These are phyloP conservation scores for Atrina japonica DNA, from an alignment of 2,888 invertebrate genomes.

Conservation along the genomic window DNA sequence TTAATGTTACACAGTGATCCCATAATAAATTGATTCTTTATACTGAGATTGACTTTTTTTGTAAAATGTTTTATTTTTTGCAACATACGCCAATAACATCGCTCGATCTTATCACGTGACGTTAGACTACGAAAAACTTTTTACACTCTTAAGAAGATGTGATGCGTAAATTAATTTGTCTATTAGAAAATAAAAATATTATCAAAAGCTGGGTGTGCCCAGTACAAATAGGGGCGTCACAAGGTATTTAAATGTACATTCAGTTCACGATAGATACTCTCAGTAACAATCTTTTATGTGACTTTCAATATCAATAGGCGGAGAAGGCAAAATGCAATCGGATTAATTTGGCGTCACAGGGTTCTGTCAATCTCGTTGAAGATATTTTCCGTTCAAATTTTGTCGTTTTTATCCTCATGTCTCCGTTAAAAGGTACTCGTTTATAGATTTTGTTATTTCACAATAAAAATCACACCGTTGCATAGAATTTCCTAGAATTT, in stretches of 20 bases:
- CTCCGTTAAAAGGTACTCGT: too few relatives aligned
- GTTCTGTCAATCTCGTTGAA: too few relatives aligned
- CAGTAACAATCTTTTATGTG: slow-evolving; percentile 2
- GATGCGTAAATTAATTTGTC: slow-evolving; percentile 14
- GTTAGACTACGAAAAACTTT: too few relatives aligned
- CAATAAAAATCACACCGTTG: too few relatives aligned
- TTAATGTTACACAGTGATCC: slow-evolving; percentile 2
- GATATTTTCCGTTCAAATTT: too few relatives aligned
- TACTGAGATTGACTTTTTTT: slow-evolving; percentile 2
- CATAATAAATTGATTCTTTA: slow-evolving; percentile 7
- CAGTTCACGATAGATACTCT: background rate
- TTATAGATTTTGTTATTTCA: too few relatives aligned
- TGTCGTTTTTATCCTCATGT: too few relatives aligned
- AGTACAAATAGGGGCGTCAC: slow-evolving; percentile 25
- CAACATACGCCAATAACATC: background rate
- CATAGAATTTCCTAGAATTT: too few relatives aligned
- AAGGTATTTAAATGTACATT: slow-evolving; percentile 9
- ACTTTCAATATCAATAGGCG: background rate
- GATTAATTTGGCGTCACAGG: slow-evolving; percentile 11
- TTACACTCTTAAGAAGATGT: background rate
- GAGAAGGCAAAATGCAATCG: background rate
- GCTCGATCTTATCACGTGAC: background rate
- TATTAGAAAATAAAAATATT: slow-evolving; percentile 6
- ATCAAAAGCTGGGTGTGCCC: slow-evolving; percentile 21
- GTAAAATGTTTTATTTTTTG: slow-evolving; percentile 11